Conservation (phyloP, 2,113 vertebrate genomes). For the Ammodytes marinus region DNA sequence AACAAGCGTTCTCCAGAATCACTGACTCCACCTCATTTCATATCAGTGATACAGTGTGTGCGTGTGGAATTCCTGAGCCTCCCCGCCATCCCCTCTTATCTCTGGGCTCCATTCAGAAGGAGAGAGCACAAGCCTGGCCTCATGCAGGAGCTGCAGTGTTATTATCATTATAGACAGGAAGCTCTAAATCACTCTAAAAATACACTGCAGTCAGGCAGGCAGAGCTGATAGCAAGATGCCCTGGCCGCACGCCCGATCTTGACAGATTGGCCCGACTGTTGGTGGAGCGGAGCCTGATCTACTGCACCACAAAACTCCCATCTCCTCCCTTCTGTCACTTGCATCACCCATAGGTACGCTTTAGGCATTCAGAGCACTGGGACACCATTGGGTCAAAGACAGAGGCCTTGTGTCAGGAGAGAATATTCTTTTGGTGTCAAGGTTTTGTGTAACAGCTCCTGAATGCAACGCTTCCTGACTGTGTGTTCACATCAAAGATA, state of each 20-base stretch:
- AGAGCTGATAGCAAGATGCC: conserved; percentile 57
- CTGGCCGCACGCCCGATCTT: conserved; percentile 67
- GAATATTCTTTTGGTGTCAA: conserved; percentile 14
- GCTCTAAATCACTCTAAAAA: conserved; percentile 79
- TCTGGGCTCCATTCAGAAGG: conserved; percentile 48
- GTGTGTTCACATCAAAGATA: neutral
- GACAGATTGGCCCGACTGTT: conserved; percentile 66
- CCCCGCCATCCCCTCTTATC: conserved; percentile 48
- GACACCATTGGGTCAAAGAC: conserved; percentile 41
- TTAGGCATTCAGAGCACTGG: conserved; percentile 24
- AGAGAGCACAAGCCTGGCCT: conserved; percentile 24
- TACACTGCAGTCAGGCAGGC: conserved; percentile 62
- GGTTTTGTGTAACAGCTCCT: conserved; percentile 22
- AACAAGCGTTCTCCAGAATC: too few species aligned
- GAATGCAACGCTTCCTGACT: neutral
- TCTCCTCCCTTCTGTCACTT: conserved; percentile 53
- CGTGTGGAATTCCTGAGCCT: conserved; percentile 33
- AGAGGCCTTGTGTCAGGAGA: neutral
- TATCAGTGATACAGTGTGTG: conserved; percentile 28
- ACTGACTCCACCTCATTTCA: conserved; percentile 3
- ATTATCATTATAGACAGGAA: conserved; percentile 74
- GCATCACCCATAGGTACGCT: conserved; percentile 54
- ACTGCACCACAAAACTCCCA: conserved; percentile 22
- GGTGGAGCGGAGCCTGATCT: conserved; percentile 48
- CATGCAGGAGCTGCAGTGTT: conserved; percentile 59